Conservation (phyloP, 2,113 vertebrate species). For the Periophthalmodon schlosseri region DNA sequence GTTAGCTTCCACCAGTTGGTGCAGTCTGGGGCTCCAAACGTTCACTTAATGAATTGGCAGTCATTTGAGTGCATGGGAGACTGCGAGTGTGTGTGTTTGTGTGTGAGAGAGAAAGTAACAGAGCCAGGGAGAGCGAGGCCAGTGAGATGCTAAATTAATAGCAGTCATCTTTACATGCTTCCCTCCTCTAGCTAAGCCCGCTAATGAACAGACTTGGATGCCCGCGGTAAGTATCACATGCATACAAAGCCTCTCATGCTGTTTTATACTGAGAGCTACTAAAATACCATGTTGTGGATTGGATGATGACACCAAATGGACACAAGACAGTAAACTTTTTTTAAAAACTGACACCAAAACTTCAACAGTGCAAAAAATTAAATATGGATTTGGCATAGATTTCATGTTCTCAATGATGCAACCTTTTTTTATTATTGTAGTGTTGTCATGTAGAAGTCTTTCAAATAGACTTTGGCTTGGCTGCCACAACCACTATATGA, state of each 20-base stretch:
- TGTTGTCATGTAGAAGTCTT: too few species aligned
- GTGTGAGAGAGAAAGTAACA: slow-evolving; percentile 15
- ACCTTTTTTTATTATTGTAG: too few species aligned
- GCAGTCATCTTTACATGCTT: slow-evolving; percentile 71
- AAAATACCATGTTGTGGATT: slow-evolving; percentile 9
- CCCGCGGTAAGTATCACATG: slow-evolving; percentile 61
- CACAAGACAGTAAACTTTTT: background rate
- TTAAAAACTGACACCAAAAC: background rate
- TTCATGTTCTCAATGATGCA: too few species aligned
- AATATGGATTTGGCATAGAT: too few species aligned
- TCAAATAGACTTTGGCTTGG: too few species aligned
- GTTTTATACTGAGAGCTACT: slow-evolving; percentile 6
- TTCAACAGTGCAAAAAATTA: too few species aligned
- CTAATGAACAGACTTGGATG: slow-evolving; percentile 74
- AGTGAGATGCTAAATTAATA: slow-evolving; percentile 75
- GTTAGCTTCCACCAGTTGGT: slow-evolving; percentile 70
- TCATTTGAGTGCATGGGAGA: slow-evolving; percentile 30
- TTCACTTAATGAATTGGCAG: slow-evolving; percentile 76
- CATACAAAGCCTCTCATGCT: slow-evolving; percentile 16
- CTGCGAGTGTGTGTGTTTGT: slow-evolving; percentile 29
- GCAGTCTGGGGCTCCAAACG: slow-evolving; percentile 69
- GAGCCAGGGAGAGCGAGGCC: slow-evolving; percentile 41
- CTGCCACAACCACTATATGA: too few species aligned
- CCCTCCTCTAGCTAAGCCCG: slow-evolving; percentile 67
- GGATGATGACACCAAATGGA: slow-evolving; percentile 6